These are phyloP conservation scores for Arctocebus calabarensis DNA, from an alignment of 2,797 vertebrate species.

Conservation along the genomic window DNA sequence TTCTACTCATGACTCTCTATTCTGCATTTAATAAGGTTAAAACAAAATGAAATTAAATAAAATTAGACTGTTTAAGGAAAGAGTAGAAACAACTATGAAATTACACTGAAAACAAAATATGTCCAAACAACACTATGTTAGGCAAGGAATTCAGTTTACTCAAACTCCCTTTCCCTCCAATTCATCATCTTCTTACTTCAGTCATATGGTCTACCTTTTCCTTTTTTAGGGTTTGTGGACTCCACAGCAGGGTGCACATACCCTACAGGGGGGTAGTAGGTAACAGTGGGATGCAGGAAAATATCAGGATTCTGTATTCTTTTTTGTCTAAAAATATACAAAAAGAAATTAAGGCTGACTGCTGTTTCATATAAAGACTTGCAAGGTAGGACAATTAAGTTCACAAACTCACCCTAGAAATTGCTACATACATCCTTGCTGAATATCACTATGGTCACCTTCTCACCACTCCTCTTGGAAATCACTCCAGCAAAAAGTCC, in stretches of 20 bases:
- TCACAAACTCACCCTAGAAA: too few species aligned
- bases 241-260: neutral
- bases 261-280: neutral
- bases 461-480: too few species aligned
- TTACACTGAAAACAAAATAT: neutral
- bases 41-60: constrained; percentile 53
- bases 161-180: neutral
- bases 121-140: constrained; percentile 4
- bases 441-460: too few species aligned
- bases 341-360: neutral
- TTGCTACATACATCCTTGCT: too few species aligned
- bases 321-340: constrained; percentile 18
- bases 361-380: neutral
- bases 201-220: neutral
- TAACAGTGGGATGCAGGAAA: neutral
- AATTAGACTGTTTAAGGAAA: neutral
- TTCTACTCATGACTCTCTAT: neutral
- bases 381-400: neutral
- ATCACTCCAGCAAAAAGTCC: too few species aligned
- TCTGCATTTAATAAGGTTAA: constrained; percentile 34
- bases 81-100: constrained; percentile 12
- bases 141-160: neutral
- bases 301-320: neutral
- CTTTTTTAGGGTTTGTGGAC: neutral
- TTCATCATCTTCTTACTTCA: neutral